Evolutionary conservation across 2,888 invertebrate genomes (phyloP).

Genomic region (Euplexia lucipara): DNA sequence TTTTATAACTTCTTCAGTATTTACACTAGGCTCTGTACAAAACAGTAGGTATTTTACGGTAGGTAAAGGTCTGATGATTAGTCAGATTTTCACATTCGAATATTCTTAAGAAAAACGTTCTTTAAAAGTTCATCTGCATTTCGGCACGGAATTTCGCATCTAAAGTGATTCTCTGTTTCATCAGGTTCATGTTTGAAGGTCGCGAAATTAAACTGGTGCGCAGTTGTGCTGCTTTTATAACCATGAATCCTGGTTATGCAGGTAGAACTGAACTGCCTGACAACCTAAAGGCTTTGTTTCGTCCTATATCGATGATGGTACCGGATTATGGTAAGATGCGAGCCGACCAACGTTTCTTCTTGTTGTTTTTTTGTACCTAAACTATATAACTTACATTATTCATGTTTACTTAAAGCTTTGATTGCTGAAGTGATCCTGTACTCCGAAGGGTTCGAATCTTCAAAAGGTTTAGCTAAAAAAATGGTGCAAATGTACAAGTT

Average conservation of each 20-base stretch:
- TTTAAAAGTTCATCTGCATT: no score
- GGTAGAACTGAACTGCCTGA: slow-evolving; percentile 97
- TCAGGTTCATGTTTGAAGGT: slow-evolving; percentile 97
- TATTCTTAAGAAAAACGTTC: no score
- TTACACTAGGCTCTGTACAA: neutral
- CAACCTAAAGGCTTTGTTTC: slow-evolving; percentile 96
- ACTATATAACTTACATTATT: neutral
- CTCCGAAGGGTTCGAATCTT: slow-evolving; percentile 97
- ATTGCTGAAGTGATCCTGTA: slow-evolving; percentile 98
- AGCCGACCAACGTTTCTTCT: neutral
- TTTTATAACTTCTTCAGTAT: neutral
- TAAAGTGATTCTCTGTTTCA: slow-evolving; percentile 52
- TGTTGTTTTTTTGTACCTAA: neutral
- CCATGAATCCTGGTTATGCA: slow-evolving; percentile 98
- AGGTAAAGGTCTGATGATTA: no score
- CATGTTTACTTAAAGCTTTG: slow-evolving; percentile 90
- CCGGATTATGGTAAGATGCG: slow-evolving; percentile 94
- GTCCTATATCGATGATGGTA: slow-evolving; percentile 98
- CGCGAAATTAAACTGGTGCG: slow-evolving; percentile 95
- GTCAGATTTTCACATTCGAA: no score
- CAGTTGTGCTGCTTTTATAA: slow-evolving; percentile 96
- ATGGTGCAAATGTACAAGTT: slow-evolving; percentile 98
- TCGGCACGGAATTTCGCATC: no score
- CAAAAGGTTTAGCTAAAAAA: slow-evolving; percentile 96
- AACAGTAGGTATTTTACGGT: no score